These are phyloP conservation scores for Acronicta alni DNA, from an alignment of 2,888 invertebrate species.

Conservation along the genomic window DNA sequence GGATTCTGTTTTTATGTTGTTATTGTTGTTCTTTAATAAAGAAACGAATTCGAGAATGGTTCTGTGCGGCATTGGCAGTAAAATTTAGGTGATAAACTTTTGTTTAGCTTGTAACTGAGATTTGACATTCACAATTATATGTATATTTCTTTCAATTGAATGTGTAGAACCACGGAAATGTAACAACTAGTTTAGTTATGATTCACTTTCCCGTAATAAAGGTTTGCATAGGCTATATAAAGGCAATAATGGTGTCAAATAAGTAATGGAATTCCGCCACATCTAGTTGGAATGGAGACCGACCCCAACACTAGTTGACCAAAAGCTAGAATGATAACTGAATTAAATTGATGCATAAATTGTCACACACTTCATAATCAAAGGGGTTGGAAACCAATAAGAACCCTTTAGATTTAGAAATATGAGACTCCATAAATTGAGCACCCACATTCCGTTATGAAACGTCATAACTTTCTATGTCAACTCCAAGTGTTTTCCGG, in stretches of 20 bases:
- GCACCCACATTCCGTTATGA: slow-evolving; percentile 32
- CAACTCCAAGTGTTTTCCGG: slow-evolving; percentile 11
- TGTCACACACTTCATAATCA: slow-evolving; percentile 5
- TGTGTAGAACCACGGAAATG: too few relatives aligned
- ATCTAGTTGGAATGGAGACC: neutral
- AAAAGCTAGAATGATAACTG: neutral
- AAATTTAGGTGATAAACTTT: slow-evolving; percentile 11
- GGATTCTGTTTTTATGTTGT: slow-evolving; percentile 1
- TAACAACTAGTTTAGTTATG: too few relatives aligned
- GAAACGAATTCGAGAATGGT: slow-evolving; percentile 9
- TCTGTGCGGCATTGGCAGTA: slow-evolving; percentile 13
- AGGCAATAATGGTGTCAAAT: neutral
- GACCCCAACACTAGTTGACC: neutral
- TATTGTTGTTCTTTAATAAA: slow-evolving; percentile 1
- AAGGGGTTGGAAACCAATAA: slow-evolving; percentile 8
- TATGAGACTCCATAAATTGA: slow-evolving; percentile 37
- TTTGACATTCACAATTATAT: neutral
- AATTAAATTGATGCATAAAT: slow-evolving; percentile 5
- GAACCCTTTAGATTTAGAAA: slow-evolving; percentile 8
- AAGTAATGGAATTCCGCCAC: neutral
- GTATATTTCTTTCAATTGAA: too few relatives aligned
- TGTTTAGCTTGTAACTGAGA: neutral
- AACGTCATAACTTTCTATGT: slow-evolving; percentile 38
- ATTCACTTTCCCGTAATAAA: neutral
- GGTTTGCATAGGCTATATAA: neutral